These are phyloP conservation scores for Papilio polytes DNA, from an alignment of 1,140 invertebrate species.

Conservation along the genomic window DNA sequence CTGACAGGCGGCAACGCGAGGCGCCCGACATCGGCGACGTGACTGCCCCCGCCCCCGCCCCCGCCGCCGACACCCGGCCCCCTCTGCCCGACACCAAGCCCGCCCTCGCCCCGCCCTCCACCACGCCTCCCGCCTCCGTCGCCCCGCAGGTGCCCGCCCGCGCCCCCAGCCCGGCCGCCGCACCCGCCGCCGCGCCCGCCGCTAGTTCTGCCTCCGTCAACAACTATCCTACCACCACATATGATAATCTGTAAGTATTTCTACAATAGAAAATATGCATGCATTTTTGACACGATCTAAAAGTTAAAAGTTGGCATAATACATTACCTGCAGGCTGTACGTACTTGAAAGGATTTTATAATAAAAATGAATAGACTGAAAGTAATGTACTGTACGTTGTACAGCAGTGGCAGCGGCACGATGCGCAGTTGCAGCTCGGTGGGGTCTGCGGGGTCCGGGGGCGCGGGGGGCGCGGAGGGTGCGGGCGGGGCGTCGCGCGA, in stretches of 20 bases:
- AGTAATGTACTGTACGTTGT: too few relatives aligned
- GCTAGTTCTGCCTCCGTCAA: not conserved
- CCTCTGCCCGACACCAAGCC: slow-evolving; percentile 24
- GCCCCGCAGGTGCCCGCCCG: not conserved
- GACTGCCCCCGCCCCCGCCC: slow-evolving; percentile 59
- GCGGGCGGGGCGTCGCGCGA: slow-evolving; percentile 83
- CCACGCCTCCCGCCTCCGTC: not conserved
- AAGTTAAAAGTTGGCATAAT: too few relatives aligned
- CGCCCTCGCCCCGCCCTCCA: not conserved
- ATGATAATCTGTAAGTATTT: slow-evolving; percentile 58
- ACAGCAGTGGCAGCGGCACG: too few relatives aligned
- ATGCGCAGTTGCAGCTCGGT: too few relatives aligned
- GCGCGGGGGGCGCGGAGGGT: slow-evolving; percentile 6
- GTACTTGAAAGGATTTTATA: not conserved
- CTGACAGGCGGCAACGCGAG: slow-evolving; percentile 63
- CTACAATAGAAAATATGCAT: too few relatives aligned
- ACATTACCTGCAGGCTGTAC: too few relatives aligned
- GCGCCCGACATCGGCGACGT: slow-evolving; percentile 73
- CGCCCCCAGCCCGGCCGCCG: not conserved
- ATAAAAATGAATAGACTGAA: too few relatives aligned
- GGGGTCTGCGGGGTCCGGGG: too few relatives aligned
- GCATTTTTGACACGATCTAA: too few relatives aligned
- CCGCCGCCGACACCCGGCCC: slow-evolving; percentile 38
- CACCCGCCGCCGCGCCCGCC: slow-evolving; percentile 4
- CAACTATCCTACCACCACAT: slow-evolving; percentile 37